Base-by-base conservation (phyloP, 2,113 vertebrate genomes). In the Pogona vitticeps region DNA sequence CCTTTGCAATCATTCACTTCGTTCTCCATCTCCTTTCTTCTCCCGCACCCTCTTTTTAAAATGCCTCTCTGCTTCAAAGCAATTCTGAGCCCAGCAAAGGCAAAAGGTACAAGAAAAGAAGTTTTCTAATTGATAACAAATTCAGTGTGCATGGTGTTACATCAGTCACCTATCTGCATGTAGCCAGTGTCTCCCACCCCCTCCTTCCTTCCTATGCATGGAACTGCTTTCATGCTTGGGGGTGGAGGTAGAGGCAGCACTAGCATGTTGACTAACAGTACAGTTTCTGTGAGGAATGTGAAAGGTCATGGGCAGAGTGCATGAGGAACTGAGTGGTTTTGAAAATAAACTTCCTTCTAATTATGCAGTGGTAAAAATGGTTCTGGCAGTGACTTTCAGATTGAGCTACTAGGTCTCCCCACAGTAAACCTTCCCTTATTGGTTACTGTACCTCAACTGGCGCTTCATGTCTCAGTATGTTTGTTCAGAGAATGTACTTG, bases 1-100 rank as follows among this genome's bases (percentile, higher is more conserved):
- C 90, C 83, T 88, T 58, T 76, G 92, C 84, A 82, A 87, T 90
- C 38, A 26, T 33, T 83, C 83, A 52, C 31, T 80, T 82, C 40
- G 56, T 17, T 38, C 89, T 90, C 75, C 79, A 61, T 59, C 10
- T 31, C 42, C n/a, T 31, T 80, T 33, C 36, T 61, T 5, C 17
- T 56, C 71, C 56, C 3, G 8, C 82, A 17, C 3, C 18, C 9
- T 42, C 56, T 63, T 21, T 52, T 52, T 52, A 52, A 52, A 52
- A 52, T n/a, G 28, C 56, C 17, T 61, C 3, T 14, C 70, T 46
- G 31, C 28, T 63, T 73, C 77, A 63, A 20, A 52, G 52, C 38
- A 23, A 6, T 59, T 63, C 17, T 61, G 36, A 80, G 17, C 76
- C 18, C 52, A 31, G 2, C 9, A 23, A 20, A 13, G 40, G 46